Evolutionary conservation across 2,113 vertebrate genomes (phyloP).

Genomic region (Butorides virescens): DNA sequence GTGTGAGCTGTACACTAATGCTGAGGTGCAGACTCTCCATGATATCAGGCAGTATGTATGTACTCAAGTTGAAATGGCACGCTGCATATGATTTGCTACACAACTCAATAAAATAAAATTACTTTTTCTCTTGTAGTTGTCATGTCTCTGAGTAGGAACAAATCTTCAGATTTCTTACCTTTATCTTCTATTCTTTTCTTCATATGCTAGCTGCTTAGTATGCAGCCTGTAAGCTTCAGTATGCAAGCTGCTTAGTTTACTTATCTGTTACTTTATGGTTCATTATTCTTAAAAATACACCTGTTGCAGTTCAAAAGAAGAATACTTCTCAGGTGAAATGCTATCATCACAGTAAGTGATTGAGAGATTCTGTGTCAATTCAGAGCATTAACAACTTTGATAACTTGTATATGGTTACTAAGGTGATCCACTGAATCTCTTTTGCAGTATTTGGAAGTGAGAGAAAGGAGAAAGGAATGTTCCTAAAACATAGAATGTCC

Average conservation of each 20-base stretch:
- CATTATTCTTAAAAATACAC: not conserved
- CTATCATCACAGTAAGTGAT: not conserved
- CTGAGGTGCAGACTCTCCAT: not conserved
- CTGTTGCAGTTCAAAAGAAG: not conserved
- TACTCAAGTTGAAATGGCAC: not conserved
- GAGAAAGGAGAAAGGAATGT: not conserved
- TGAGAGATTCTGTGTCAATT: not conserved
- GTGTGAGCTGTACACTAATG: not conserved
- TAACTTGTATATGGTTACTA: not conserved
- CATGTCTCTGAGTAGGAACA: not conserved
- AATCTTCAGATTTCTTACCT: not conserved
- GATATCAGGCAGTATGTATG: not conserved
- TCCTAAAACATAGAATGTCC: not conserved
- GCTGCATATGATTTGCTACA: not conserved
- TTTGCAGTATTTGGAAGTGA: not conserved
- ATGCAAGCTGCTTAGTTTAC: not conserved
- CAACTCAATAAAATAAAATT: not conserved
- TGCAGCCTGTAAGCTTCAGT: not conserved
- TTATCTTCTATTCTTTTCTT: not conserved
- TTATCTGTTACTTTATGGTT: not conserved
- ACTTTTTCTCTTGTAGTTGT: not conserved
- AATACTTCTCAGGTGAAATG: not conserved
- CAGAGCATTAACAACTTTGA: not conserved
- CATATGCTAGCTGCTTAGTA: not conserved
- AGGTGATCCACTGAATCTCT: not conserved